These are phyloP conservation scores for Microdon myrmicae DNA, from an alignment of 2,888 invertebrate genomes.

Conservation along the genomic window DNA sequence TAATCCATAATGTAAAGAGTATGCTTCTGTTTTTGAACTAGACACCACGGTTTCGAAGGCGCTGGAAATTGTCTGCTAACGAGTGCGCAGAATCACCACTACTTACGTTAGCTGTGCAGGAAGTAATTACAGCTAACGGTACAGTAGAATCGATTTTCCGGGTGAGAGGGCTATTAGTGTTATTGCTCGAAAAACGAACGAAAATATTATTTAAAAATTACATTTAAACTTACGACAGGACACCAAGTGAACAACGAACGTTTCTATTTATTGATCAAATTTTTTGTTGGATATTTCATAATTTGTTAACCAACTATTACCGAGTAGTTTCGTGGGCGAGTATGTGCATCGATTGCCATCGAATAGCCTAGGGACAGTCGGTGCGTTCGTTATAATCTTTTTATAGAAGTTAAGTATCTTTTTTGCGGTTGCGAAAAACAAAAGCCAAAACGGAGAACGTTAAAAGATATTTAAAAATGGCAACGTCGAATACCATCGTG, in stretches of 20 bases:
- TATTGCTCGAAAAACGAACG: slow-evolving; percentile 14
- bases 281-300: slow-evolving; percentile 4
- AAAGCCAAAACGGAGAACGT: slow-evolving; percentile 37
- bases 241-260: slow-evolving; percentile 13
- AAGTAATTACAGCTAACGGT: slow-evolving; percentile 22
- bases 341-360: slow-evolving; percentile 37
- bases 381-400: slow-evolving; percentile 46
- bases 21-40: no score
- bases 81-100: slow-evolving; percentile 35
- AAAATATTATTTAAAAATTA: slow-evolving; percentile 13
- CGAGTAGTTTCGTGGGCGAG: slow-evolving; percentile 41
- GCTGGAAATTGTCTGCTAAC: background rate
- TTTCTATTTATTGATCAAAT: slow-evolving; percentile 1
- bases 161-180: slow-evolving; percentile 34
- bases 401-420: slow-evolving; percentile 40
- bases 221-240: slow-evolving; percentile 18
- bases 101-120: slow-evolving; percentile 1
- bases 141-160: slow-evolving; percentile 47
- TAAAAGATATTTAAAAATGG: slow-evolving; percentile 57
- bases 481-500: slow-evolving; percentile 76
- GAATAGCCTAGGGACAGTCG: slow-evolving; percentile 44
- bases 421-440: slow-evolving; percentile 23
- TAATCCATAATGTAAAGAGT: no score
- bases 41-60: slow-evolving; percentile 18
- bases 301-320: slow-evolving; percentile 33